Percentiles rank a stretch among this genome's conserved stretches.
phyloP scores from a whole-genome alignment of 2,888 invertebrate species.

The Meteorus cinctellus region DNA sequence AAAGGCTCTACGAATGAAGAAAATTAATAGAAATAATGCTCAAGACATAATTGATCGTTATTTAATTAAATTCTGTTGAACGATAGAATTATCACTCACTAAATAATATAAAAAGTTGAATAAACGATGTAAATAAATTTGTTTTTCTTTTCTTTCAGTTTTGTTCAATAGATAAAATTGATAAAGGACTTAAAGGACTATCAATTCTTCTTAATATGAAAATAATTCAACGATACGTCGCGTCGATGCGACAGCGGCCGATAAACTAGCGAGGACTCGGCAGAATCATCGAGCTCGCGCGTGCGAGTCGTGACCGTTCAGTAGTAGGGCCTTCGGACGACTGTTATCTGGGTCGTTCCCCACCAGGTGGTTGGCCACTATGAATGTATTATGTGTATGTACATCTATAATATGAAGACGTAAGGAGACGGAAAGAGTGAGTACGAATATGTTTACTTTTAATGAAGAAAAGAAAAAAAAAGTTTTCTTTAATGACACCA shows the following conservation, averaged over 20 bases:
- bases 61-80: neutral
- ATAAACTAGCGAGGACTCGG: constrained; percentile 60
- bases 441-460: constrained; percentile 9
- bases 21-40: neutral
- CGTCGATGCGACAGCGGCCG: constrained; percentile 64
- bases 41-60: neutral
- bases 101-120: neutral
- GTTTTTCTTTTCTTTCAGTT: neutral
- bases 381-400: constrained; percentile 46
- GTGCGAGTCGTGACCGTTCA: constrained; percentile 44
- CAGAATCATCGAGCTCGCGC: constrained; percentile 12
- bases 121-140: neutral
- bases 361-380: constrained; percentile 53
- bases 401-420: constrained; percentile 24
- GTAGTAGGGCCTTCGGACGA: constrained; percentile 66
- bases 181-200: neutral
- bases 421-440: constrained; percentile 24
- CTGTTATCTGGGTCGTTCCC: constrained; percentile 70
- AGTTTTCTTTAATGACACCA: constrained; percentile 10
- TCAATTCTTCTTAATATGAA: neutral
- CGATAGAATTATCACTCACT: neutral
- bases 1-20: neutral
- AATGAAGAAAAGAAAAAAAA: neutral
- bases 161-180: neutral
- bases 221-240: constrained; percentile 51